Conservation (phyloP, 2,888 invertebrate species). For the Adineta ricciae region DNA sequence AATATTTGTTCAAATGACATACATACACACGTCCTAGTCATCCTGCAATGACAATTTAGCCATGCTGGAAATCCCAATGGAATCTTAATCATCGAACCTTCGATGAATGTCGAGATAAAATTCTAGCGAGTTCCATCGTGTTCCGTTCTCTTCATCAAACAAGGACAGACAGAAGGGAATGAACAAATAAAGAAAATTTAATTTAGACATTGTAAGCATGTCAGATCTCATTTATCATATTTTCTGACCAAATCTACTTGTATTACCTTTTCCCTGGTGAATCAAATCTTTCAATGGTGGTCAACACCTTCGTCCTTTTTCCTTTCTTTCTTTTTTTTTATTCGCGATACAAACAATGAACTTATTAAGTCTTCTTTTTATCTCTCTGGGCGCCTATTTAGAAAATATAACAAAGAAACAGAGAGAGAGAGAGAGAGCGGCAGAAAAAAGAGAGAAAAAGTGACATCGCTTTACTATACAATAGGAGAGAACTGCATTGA, state of each 20-base stretch:
- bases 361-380: background rate
- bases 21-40: background rate
- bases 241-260: background rate
- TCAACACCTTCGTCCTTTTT: background rate
- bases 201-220: background rate
- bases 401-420: background rate
- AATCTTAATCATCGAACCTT: background rate
- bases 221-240: conserved; percentile 5
- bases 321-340: background rate
- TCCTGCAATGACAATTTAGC: background rate
- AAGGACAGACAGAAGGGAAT: background rate
- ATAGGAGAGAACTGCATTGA: background rate
- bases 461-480: background rate
- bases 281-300: background rate
- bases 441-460: background rate
- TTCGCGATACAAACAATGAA: background rate
- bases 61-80: background rate
- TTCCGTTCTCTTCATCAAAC: background rate
- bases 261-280: background rate
- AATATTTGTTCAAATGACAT: background rate
- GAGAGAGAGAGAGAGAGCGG: background rate
- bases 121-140: background rate
- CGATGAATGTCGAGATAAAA: background rate
- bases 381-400: background rate
- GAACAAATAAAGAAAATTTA: background rate